phyloP scores from a whole-genome alignment of 2,113 vertebrate genomes.

The Circaetus gallicus region DNA sequence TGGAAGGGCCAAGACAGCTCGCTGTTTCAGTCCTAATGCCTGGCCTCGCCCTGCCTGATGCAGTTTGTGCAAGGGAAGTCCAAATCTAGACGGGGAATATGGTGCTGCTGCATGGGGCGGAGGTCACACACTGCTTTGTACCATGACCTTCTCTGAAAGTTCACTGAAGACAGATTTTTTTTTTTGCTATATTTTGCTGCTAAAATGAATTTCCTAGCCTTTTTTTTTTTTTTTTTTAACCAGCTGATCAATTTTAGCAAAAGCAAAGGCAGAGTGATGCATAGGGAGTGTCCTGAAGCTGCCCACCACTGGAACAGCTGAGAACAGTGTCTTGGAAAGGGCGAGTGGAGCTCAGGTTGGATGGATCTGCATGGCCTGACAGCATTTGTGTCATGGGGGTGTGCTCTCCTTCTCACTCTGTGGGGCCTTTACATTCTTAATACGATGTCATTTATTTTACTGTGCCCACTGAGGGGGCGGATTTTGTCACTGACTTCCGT shows the following conservation, averaged over 20 bases:
- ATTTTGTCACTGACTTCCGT: background rate
- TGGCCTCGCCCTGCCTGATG: background rate
- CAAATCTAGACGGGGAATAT: rapidly evolving
- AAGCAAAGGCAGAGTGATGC: background rate
- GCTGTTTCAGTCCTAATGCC: no score
- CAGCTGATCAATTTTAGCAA: background rate
- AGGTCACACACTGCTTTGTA: rapidly evolving
- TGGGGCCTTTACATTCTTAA: rapidly evolving
- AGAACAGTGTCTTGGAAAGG: rapidly evolving
- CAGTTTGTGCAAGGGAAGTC: no score
- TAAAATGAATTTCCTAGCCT: background rate
- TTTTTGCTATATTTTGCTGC: background rate
- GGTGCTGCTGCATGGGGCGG: rapidly evolving
- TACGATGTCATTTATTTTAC: rapidly evolving
- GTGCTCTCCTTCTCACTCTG: rapidly evolving
- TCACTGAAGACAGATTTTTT: background rate
- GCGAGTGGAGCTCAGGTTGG: rapidly evolving
- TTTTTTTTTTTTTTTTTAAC: background rate
- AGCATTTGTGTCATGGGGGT: rapidly evolving
- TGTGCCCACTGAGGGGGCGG: no score
- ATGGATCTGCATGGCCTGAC: background rate
- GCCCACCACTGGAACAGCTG: rapidly evolving
- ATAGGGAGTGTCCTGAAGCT: no score
- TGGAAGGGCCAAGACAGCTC: rapidly evolving
- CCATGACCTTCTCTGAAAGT: rapidly evolving